Evolutionary conservation across 35 echinoderm and acorn worm genomes (phyloP), one percentile per base, ranked within the genome.

Genomic region (Antedon bifida): DNA sequence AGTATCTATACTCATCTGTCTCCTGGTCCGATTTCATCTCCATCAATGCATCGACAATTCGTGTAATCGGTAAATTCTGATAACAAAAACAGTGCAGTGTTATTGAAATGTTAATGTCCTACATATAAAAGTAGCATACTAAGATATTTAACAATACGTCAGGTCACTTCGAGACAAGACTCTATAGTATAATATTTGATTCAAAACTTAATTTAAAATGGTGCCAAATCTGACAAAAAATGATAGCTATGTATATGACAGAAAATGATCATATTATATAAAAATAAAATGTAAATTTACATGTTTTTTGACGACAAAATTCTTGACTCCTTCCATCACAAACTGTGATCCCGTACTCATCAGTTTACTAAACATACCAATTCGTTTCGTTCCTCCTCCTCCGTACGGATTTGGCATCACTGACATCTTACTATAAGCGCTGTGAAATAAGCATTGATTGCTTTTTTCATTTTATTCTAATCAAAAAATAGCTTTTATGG

Each of bases 261-360:
- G 5, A 9, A 75, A 75, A 5, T 75, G 8, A 75, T 75, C 3
- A 75, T 29, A 75, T 23, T 5, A 75, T n/a, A 8, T 3, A 29
- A 75, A 9, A 8, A 75, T 5, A 75, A 8, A 9, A 7, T 42
- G 4, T n/a, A 14, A 14, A 87, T 89, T 93, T 64, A 99, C 95
- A 88, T 99, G 95, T 93, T 92, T 92, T 88, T 99, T 99, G 79
- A 99, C 90, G 0, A 99, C 95, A 90, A 99, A 92, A 85, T 99
- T 99, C 75, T 99, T 99, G 30, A 99, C 95, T n/a, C 95, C 95
- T 86, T 99, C 95, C 95, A 99, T 99, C 5, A 99, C 95, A 88
- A 99, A 99, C 38, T 99, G 87, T 4, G 95, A 99, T 23, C 95
- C 95, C 29, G 87, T 89, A 28, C 90, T 92, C 95, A 99, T 99